Base-by-base conservation (phyloP, 2,113 vertebrate species). In the Campylomormyrus numenius region DNA sequence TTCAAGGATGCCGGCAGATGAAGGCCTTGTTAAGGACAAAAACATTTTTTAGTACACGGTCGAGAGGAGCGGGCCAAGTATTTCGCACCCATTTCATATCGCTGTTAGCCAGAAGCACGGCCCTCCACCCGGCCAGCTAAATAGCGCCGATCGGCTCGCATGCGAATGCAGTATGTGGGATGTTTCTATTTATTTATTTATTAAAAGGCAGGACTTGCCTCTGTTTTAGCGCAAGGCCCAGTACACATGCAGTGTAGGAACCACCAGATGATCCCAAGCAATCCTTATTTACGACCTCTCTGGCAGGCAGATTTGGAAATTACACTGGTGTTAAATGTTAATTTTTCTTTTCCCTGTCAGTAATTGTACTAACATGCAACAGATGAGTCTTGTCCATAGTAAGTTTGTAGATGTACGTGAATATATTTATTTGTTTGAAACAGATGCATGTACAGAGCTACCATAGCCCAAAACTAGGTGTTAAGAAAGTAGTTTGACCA, bases 331-430 rank as follows among this genome's bases (percentile, higher is more conserved):
- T 92, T 92, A 90, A 91, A 91, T 84, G 90, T 90, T 90, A 27
- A 90, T 92, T 90, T 88, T 91, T 89, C 90, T 88, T 90, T 77
- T 87, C 90, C 88, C 88, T 91, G 42, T 90, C 90, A 35, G 89
- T 90, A 91, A 91, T 89, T 90, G 42, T 11, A n/a, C 88, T 92
- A 92, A 92, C 89, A 35, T 90, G 45, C 90, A 90, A 90, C 92
- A 92, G 92, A 92, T 92, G 92, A 83, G 85, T 88, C 90, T 90
- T 91, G 92, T 92, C 90, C 90, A 92, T 48, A 21, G 90, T 31
- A 49, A 53, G 53, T 91, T 91, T 80, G 74, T 88, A 88, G 58
- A 74, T 91, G 84, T 42, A 85, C 2, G 17, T 13, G 46, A 53
- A 87, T 62, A 2, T 88, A 89, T 91, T 91, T 92, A 87, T 94